These are phyloP conservation scores for Tyrannus savana DNA, from an alignment of 2,113 vertebrate species.

Conservation along the genomic window DNA sequence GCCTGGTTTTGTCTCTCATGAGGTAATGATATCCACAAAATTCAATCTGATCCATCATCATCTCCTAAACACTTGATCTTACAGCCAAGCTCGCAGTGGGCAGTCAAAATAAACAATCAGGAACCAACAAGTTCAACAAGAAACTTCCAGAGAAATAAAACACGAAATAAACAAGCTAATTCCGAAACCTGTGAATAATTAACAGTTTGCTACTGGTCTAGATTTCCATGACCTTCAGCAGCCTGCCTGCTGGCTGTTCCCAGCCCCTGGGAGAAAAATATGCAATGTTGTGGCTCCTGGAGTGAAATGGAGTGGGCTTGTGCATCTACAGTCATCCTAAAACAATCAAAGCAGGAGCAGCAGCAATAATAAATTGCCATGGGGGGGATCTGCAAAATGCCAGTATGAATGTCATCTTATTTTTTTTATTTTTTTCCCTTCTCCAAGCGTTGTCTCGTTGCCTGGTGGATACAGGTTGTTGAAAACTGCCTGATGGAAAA, in stretches of 20 bases:
- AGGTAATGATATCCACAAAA: neutral
- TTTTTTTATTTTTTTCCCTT: no score
- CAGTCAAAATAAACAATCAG: neutral
- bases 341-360: neutral
- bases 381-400: neutral
- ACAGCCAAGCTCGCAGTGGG: neutral
- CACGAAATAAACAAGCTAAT: neutral
- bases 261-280: neutral
- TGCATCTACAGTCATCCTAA: neutral
- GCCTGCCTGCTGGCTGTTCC: neutral
- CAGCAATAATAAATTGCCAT: neutral
- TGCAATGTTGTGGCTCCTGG: neutral
- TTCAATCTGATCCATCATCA: neutral
- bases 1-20: neutral
- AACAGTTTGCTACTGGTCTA: neutral
- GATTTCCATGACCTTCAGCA: neutral
- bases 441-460: neutral
- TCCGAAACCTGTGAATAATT: neutral
- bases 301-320: neutral
- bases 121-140: neutral
- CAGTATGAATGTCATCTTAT: neutral
- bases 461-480: neutral
- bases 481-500: neutral
- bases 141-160: neutral
- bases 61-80: neutral